These are phyloP conservation scores for Typhlichthys subterraneus DNA, from an alignment of 2,797 vertebrate species.

Conservation along the genomic window DNA sequence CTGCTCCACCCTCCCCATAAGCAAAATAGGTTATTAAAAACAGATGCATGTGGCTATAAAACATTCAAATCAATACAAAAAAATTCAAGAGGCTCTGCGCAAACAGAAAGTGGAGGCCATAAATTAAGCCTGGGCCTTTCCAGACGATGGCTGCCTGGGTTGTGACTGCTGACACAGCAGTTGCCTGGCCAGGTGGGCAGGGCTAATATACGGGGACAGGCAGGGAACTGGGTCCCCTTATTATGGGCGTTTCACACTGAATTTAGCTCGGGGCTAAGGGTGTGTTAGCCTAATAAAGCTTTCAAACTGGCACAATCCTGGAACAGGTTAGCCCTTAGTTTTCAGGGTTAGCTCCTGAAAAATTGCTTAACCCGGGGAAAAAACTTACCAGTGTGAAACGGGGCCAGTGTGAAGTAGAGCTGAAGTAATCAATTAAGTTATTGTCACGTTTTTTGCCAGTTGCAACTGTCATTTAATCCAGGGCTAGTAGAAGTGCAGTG, in stretches of 20 bases:
- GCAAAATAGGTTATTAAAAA: constrained; percentile 56
- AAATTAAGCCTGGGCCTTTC: constrained; percentile 59
- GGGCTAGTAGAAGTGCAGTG: too few relatives aligned
- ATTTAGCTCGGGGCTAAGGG: neutral
- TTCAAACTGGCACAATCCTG: too few relatives aligned
- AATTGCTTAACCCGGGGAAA: too few relatives aligned
- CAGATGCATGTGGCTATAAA: constrained; percentile 52
- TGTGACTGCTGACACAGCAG: constrained; percentile 47
- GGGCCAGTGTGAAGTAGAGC: too few relatives aligned
- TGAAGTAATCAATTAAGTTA: too few relatives aligned
- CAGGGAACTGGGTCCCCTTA: constrained; percentile 12
- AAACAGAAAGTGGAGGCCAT: constrained; percentile 65
- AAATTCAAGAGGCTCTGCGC: constrained; percentile 30
- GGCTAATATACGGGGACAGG: constrained; percentile 55
- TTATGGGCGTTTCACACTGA: constrained; percentile 10
- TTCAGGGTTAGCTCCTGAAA: too few relatives aligned
- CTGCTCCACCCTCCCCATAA: constrained; percentile 20
- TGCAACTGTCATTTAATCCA: too few relatives aligned
- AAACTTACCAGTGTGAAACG: too few relatives aligned
- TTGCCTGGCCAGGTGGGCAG: constrained; percentile 33
- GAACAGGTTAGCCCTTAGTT: too few relatives aligned
- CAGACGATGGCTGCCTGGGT: constrained; percentile 28
- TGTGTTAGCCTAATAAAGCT: too few relatives aligned
- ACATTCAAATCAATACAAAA: constrained; percentile 57
- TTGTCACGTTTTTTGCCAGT: too few relatives aligned